Percentiles rank a stretch among this genome's conserved stretches.
Evolutionary conservation across 2,113 vertebrate species (phyloP).

Genomic region (Cricetomys ansorgei): DNA sequence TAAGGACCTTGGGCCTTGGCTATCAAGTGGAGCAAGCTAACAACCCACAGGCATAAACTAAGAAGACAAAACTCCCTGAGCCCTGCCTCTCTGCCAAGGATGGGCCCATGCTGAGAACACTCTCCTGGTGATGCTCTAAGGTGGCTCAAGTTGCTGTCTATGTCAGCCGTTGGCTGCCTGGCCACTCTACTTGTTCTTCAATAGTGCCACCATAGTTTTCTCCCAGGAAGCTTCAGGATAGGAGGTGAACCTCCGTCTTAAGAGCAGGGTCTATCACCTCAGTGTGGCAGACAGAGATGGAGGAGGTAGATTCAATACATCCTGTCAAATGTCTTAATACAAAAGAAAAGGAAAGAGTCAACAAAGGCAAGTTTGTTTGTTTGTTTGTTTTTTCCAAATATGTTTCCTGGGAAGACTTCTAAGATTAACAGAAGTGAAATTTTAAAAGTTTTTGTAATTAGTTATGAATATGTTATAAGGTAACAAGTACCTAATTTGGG

Average conservation of each 20-base stretch:
- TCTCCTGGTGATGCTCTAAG: not conserved
- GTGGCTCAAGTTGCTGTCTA: too few species aligned
- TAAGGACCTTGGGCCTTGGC: not conserved
- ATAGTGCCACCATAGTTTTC: not conserved
- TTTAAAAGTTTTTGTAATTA: slow-evolving; percentile 30
- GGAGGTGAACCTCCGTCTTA: not conserved
- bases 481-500: not conserved
- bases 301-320: not conserved
- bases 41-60: not conserved
- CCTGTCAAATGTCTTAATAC: slow-evolving; percentile 8
- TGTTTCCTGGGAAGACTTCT: slow-evolving; percentile 44
- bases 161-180: not conserved
- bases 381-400: slow-evolving; percentile 46
- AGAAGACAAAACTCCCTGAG: not conserved
- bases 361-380: not conserved
- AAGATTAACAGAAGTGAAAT: slow-evolving; percentile 18
- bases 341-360: not conserved
- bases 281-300: not conserved
- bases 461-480: not conserved
- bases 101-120: too few species aligned
- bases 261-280: not conserved
- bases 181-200: not conserved
- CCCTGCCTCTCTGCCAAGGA: not conserved
- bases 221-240: not conserved
- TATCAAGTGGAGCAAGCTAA: not conserved